Evolutionary conservation across 1,140 invertebrate genomes (phyloP).

Genomic region (Plutomurus gul): DNA sequence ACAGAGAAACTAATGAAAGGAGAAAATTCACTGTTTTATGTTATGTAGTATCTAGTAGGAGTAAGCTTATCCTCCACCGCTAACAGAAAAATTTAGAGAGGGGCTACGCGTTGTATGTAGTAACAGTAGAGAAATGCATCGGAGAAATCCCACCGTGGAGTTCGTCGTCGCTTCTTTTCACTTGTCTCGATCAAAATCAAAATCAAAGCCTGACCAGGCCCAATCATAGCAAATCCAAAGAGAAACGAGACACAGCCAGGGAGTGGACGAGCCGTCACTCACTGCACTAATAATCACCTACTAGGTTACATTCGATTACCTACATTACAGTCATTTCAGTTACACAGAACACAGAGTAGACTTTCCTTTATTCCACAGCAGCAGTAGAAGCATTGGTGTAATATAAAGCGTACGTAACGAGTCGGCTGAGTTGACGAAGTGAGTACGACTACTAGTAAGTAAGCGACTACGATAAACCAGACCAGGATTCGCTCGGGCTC

Average conservation of each 20-base stretch:
- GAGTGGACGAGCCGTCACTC: not conserved
- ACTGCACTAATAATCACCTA: not conserved
- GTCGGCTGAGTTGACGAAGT: too few species aligned
- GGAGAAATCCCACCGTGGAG: not conserved
- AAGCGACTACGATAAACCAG: not conserved
- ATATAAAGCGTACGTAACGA: too few species aligned
- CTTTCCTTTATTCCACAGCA: not conserved
- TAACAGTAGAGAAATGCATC: not conserved
- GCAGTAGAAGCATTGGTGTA: too few species aligned
- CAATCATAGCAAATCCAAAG: too few species aligned
- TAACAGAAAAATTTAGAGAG: too few species aligned
- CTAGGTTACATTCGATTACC: not conserved
- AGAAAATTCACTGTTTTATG: too few species aligned
- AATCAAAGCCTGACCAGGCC: not conserved
- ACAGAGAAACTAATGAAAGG: not conserved
- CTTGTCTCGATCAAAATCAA: not conserved
- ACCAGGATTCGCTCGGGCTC: not conserved
- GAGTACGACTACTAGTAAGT: too few species aligned
- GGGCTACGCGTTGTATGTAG: not conserved
- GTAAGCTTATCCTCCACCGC: too few species aligned
- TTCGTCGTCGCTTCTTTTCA: not conserved
- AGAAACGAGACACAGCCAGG: not conserved
- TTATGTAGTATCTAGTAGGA: too few species aligned
- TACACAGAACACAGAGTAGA: too few species aligned
- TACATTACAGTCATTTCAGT: not conserved